Conservation (phyloP, 1,140 invertebrate genomes). For the Drosophila quadrilineata region DNA sequence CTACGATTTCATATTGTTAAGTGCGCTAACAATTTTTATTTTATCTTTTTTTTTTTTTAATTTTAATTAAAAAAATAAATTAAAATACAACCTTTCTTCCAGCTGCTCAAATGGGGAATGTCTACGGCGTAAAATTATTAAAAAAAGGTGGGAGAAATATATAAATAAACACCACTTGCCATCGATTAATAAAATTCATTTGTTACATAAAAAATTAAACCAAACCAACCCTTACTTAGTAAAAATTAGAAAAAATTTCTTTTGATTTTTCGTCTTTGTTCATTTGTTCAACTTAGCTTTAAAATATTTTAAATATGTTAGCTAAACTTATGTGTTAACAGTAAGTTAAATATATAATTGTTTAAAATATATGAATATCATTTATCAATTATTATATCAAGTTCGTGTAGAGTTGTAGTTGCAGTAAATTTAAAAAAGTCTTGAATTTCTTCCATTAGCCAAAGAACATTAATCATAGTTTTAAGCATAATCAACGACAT, state of each 20-base stretch:
- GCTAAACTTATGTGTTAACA: slow-evolving; percentile 45
- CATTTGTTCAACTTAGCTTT: slow-evolving; percentile 43
- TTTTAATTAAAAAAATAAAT: no score
- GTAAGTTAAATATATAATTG: slow-evolving; percentile 47
- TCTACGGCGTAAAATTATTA: no score
- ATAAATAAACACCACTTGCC: no score
- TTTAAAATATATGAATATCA: slow-evolving; percentile 45
- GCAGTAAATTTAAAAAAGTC: slow-evolving; percentile 35
- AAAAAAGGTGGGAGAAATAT: no score
- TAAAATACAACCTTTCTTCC: no score
- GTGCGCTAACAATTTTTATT: no score
- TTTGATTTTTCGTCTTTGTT: no score
- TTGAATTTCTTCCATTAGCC: slow-evolving; percentile 30
- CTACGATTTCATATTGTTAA: slow-evolving; percentile 7
- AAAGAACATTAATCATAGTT: slow-evolving; percentile 8
- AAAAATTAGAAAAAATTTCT: slow-evolving; percentile 8
- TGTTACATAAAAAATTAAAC: neutral
- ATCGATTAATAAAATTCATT: neutral
- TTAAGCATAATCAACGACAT: slow-evolving; percentile 35
- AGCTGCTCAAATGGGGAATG: no score
- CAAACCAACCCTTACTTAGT: neutral
- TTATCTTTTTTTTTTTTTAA: no score
- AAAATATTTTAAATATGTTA: slow-evolving; percentile 54
- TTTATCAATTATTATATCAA: slow-evolving; percentile 42
- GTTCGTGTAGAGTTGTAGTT: slow-evolving; percentile 23